Evolutionary conservation across 2,113 vertebrate species (phyloP), one percentile per base, ranked within the genome.

Genomic region (Poecile atricapillus): DNA sequence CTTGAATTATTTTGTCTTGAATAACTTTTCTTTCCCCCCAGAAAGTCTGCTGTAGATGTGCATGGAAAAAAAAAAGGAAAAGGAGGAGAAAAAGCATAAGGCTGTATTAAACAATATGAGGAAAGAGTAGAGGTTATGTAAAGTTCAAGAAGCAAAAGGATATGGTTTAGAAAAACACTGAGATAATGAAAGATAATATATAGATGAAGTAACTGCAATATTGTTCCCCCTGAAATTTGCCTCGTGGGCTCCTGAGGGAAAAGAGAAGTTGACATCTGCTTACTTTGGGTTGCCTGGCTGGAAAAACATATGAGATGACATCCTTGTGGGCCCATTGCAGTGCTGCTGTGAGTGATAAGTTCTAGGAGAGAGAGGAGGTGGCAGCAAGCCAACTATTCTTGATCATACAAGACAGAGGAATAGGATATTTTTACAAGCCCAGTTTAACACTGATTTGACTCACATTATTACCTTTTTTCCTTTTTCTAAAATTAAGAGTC

Each of bases 161-260:
- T 83, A 78, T 3, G 10, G 33, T 62, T 97, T 89, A 85, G 83
- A 79, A 95, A 96, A 96, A 93, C 85, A 94, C 27, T 59, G 87
- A 93, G 93, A 94, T 94, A 96, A 91, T 68, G 78, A 68, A 91
- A 94, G 91, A 92, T 89, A 96, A 88, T 88, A 77, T 89, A 91
- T 92, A 96, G 71, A 84, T 96, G 93, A 90, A 94, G 75, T 95
- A 96, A 96, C 76, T 94, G 79, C 41, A 75, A 90, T 80, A 80
- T 39, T 93, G 60, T 90, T 94, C 55, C 69, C 86, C 60, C 47
- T 89, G 80, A 90, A 93, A 46, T 37, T 92, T 92, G 93, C 88
- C 35, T 79, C 15, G 33, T 83, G 69, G 55, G 64, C n/a, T 95
- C 88, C 73, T 47, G 4, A 59, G 90, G 92, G 94, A 87, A 65